Conservation (phyloP, 2,888 invertebrate genomes). For the Acronicta leporina region DNA sequence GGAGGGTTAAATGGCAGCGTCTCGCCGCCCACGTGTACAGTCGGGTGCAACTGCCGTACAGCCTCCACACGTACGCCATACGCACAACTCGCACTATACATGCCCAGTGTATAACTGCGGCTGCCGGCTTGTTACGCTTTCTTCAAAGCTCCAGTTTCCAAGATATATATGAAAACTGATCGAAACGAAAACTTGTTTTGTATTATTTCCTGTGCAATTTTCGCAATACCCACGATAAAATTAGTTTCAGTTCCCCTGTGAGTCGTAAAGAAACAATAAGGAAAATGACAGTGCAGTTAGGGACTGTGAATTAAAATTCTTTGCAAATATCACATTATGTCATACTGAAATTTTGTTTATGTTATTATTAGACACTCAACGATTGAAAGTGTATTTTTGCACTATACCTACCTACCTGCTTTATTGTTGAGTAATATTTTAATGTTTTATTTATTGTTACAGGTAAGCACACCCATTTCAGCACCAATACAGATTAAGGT, state of each 20-base stretch:
- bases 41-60: neutral
- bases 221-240: constrained; percentile 1
- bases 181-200: neutral
- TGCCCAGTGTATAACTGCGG: no score
- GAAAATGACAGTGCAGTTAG: constrained; percentile 3
- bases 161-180: neutral
- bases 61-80: neutral
- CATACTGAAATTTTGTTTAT: no score
- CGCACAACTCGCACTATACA: neutral
- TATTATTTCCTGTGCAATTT: neutral
- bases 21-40: neutral
- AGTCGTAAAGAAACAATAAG: constrained; percentile 11
- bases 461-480: constrained; percentile 26
- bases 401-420: no score
- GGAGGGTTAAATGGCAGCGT: neutral
- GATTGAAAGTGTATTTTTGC: no score
- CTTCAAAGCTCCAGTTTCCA: neutral
- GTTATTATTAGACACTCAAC: no score
- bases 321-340: no score
- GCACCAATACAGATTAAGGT: neutral
- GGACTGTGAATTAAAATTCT: constrained; percentile 3
- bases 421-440: neutral
- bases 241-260: neutral
- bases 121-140: neutral
- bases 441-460: constrained; percentile 22